Conservation (phyloP, 2,113 vertebrate species). For the Syrmaticus mikado region DNA sequence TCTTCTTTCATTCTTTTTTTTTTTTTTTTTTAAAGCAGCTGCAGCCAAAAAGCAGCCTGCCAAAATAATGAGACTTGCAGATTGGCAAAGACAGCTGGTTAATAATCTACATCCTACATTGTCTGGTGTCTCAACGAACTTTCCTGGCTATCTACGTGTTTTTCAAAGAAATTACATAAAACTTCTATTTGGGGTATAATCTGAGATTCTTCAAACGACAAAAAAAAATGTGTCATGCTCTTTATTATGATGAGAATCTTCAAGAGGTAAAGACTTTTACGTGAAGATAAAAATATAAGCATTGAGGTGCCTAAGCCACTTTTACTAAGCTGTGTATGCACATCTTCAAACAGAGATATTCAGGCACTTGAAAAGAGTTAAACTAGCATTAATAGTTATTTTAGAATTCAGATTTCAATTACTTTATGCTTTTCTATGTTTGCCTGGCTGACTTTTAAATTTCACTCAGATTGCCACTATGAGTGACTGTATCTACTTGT, state of each 20-base stretch:
- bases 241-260: not conserved
- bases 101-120: not conserved
- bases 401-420: not conserved
- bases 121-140: not conserved
- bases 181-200: not conserved
- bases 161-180: not conserved
- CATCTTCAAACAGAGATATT: not conserved
- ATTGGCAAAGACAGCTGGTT: not conserved
- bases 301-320: not conserved
- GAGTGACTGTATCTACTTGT: not conserved
- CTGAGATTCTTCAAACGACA: not conserved
- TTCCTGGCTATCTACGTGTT: not conserved
- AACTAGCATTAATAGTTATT: not conserved
- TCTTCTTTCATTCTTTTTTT: not conserved
- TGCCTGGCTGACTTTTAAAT: not conserved
- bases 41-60: not conserved
- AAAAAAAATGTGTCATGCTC: not conserved
- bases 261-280: not conserved
- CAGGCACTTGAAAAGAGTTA: not conserved
- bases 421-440: not conserved
- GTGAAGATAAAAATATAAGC: not conserved
- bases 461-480: not conserved
- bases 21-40: not conserved
- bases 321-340: rapidly evolving
- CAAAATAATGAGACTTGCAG: not conserved